Conservation (phyloP, 2,888 invertebrate genomes). For the Calameuta filiformis region DNA sequence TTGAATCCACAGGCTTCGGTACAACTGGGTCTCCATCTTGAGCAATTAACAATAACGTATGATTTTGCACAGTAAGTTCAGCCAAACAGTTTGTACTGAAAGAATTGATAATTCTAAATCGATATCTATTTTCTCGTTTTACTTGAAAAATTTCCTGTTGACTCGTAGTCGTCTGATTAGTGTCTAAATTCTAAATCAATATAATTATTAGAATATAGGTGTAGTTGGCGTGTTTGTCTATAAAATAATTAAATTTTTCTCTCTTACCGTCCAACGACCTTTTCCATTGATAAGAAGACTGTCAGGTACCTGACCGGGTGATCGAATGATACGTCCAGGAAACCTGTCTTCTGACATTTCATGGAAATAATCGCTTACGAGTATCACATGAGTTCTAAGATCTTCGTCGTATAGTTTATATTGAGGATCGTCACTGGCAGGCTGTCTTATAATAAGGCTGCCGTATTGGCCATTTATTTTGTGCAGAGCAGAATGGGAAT, state of each 20-base stretch:
- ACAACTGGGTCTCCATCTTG: conserved; percentile 35
- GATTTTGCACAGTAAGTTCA: conserved; percentile 27
- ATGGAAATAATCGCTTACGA: conserved; percentile 36
- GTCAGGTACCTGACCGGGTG: conserved; percentile 83
- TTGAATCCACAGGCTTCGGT: conserved; percentile 18
- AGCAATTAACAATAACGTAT: conserved; percentile 33
- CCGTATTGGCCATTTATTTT: conserved; percentile 35
- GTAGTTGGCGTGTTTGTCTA: no score
- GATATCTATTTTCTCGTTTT: conserved; percentile 24
- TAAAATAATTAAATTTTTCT: background rate
- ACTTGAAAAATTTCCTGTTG: conserved; percentile 24
- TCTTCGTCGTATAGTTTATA: conserved; percentile 31
- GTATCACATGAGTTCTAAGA: conserved; percentile 24
- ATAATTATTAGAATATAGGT: no score
- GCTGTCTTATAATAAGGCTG: conserved; percentile 26
- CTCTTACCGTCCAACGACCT: conserved; percentile 65
- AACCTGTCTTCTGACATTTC: conserved; percentile 82
- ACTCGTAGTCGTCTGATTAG: conserved; percentile 10
- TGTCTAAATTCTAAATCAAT: conserved; percentile 15
- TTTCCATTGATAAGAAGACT: conserved; percentile 87
- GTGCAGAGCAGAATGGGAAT: conserved; percentile 34
- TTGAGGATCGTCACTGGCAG: conserved; percentile 23
- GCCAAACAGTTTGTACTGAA: conserved; percentile 34
- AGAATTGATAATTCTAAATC: conserved; percentile 40
- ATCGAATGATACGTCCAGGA: conserved; percentile 80